These are phyloP conservation scores for Oceanodroma tethys DNA, from an alignment of 2,113 vertebrate genomes.

Conservation along the genomic window DNA sequence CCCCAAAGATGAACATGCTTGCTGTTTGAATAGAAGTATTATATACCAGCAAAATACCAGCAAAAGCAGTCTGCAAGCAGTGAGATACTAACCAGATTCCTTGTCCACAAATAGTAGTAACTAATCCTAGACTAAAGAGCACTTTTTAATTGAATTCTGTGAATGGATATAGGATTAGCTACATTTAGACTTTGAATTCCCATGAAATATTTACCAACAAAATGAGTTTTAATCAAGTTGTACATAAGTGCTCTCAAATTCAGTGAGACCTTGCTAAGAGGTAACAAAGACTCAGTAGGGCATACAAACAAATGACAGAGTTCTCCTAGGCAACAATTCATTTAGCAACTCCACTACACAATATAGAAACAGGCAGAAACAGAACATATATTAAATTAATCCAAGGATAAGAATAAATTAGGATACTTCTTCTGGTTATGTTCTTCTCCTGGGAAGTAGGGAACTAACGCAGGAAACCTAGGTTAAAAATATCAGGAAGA, in stretches of 20 bases:
- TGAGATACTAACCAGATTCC: neutral
- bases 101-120: neutral
- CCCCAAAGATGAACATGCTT: neutral
- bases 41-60: neutral
- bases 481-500: neutral
- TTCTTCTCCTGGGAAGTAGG: neutral
- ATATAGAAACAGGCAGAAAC: neutral
- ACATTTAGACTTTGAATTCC: neutral
- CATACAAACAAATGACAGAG: neutral
- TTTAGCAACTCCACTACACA: neutral
- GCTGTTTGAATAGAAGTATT: neutral
- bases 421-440: neutral
- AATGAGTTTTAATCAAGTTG: neutral
- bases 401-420: neutral
- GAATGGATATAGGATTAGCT: neutral
- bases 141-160: neutral
- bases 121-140: neutral
- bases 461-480: neutral
- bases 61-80: neutral
- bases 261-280: neutral
- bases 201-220: neutral
- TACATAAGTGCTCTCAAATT: neutral
- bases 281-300: neutral
- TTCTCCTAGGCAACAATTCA: neutral
- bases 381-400: neutral